Conservation (phyloP, 2,797 vertebrate genomes). For the Coluber constrictor region DNA sequence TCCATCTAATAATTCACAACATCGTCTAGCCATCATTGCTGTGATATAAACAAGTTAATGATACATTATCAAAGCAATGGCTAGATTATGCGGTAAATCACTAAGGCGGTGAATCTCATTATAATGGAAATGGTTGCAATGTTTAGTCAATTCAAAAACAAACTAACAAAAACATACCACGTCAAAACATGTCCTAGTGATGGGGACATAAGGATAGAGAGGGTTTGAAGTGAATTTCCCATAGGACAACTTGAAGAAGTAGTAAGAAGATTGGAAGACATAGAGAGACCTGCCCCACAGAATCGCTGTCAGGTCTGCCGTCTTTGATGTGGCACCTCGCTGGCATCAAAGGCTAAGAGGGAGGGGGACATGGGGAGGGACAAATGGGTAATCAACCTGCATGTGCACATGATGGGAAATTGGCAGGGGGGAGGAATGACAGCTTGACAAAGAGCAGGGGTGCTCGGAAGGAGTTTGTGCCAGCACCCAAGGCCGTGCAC, state of each 20-base stretch:
- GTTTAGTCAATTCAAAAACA: not conserved
- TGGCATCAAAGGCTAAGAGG: not conserved
- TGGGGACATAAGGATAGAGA: not conserved
- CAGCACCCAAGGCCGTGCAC: not conserved
- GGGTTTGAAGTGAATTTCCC: not conserved
- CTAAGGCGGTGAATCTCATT: not conserved
- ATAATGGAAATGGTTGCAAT: not conserved
- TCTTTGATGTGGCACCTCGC: not conserved
- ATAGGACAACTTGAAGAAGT: not conserved
- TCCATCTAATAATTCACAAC: not conserved
- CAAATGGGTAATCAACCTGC: not conserved
- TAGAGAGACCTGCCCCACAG: not conserved
- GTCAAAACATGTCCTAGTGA: not conserved
- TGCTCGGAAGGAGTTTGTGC: rapidly evolving
- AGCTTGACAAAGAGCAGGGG: not conserved
- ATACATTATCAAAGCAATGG: not conserved
- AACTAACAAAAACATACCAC: not conserved
- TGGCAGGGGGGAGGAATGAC: not conserved
- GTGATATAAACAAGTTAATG: not conserved
- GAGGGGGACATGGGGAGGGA: not conserved
- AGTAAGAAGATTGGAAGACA: not conserved
- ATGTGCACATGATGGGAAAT: not conserved
- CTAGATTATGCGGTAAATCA: not conserved
- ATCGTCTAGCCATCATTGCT: not conserved
- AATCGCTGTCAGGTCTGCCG: too few relatives aligned